Conservation (phyloP, 1,140 invertebrate genomes). For the Calliopsis andreniformis region DNA sequence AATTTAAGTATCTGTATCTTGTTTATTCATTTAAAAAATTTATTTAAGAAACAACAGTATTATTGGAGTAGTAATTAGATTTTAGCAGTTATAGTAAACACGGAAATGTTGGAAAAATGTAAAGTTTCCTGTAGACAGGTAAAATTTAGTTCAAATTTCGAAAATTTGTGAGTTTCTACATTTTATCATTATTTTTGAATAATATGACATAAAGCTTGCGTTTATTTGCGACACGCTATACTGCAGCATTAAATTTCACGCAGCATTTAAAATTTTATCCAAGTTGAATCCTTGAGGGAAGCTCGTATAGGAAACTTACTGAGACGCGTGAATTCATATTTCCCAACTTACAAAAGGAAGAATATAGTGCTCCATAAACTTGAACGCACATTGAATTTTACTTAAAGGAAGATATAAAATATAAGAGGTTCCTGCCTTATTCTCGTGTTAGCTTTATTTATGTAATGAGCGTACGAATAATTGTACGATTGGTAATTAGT, state of each 20-base stretch:
- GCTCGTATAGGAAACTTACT: neutral
- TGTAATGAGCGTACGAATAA: neutral
- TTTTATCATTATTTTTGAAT: neutral
- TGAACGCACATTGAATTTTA: neutral
- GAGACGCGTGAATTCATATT: conserved; percentile 6
- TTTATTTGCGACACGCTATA: conserved; percentile 4
- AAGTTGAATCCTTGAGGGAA: neutral
- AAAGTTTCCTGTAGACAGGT: too few species aligned
- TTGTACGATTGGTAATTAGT: neutral
- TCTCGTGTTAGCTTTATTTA: neutral
- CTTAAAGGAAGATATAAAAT: neutral
- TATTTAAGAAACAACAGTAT: too few species aligned
- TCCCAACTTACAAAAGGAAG: conserved; percentile 5
- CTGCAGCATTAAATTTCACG: neutral
- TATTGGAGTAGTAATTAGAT: too few species aligned
- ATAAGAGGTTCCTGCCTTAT: neutral
- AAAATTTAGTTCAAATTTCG: neutral
- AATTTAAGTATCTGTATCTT: too few species aligned
- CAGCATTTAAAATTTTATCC: conserved; percentile 17
- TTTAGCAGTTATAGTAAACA: too few species aligned
- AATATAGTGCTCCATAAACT: neutral
- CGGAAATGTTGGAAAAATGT: too few species aligned
- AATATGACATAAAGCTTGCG: neutral
- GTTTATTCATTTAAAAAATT: too few species aligned
- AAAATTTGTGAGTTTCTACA: neutral